Conservation (phyloP, 2,888 invertebrate genomes). For the Trilocha varians region DNA sequence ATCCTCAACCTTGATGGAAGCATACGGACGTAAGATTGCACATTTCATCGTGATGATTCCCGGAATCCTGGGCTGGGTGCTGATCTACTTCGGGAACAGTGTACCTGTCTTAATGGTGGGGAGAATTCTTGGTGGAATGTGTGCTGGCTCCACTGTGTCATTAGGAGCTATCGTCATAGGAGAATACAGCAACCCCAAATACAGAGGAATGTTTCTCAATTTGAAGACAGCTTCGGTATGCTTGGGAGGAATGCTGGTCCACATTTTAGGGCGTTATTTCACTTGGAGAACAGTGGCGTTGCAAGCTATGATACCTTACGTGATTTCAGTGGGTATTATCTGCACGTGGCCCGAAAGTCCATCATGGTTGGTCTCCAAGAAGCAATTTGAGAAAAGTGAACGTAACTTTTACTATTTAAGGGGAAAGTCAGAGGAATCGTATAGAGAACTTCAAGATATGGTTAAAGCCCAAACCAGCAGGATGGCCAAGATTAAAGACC, state of each 20-base stretch:
- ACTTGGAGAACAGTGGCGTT: slow-evolving; percentile 25
- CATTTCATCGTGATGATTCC: slow-evolving; percentile 10
- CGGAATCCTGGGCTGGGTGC: slow-evolving; percentile 16
- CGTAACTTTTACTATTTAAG: slow-evolving; percentile 56
- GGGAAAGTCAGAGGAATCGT: slow-evolving; percentile 47
- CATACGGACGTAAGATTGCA: slow-evolving; percentile 5
- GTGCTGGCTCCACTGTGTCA: slow-evolving; percentile 14
- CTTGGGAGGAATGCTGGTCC: slow-evolving; percentile 16
- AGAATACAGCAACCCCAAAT: slow-evolving; percentile 21
- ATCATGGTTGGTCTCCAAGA: slow-evolving; percentile 18
- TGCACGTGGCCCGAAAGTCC: slow-evolving; percentile 27
- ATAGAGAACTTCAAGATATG: slow-evolving; percentile 31
- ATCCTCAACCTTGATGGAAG: slow-evolving; percentile 5
- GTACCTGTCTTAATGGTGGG: slow-evolving; percentile 21
- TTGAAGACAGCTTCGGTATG: slow-evolving; percentile 16
- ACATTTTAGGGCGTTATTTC: slow-evolving; percentile 18
- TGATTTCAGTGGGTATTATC: slow-evolving; percentile 11
- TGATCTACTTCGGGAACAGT: slow-evolving; percentile 20
- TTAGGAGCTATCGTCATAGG: slow-evolving; percentile 22
- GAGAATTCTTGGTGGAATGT: slow-evolving; percentile 18
- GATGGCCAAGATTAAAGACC: slow-evolving; percentile 6
- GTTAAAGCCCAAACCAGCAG: slow-evolving; percentile 30
- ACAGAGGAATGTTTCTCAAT: slow-evolving; percentile 23
- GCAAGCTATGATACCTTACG: slow-evolving; percentile 15
- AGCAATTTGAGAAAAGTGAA: slow-evolving; percentile 15